A percentile compares a stretch with the other conserved stretches of the same genome.
These are phyloP conservation scores for Nymphalis c-album DNA, from an alignment of 2,888 invertebrate genomes.

Conservation along the genomic window DNA sequence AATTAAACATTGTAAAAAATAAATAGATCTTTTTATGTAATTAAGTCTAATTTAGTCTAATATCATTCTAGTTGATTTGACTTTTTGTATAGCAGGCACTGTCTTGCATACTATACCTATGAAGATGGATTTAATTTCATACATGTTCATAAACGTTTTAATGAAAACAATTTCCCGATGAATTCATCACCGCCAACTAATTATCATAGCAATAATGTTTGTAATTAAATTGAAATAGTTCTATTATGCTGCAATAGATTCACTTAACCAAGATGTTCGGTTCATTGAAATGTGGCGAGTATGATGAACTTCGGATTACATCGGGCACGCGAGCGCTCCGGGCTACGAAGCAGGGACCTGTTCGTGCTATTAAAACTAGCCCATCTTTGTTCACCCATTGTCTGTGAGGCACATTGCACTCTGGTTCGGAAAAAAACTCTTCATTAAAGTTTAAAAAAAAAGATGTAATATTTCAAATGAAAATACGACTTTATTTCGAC, in stretches of 20 bases:
- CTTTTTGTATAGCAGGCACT: no score
- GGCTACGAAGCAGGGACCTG: slow-evolving; percentile 58
- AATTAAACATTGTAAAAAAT: no score
- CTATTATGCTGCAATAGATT: slow-evolving; percentile 11
- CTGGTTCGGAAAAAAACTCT: background rate
- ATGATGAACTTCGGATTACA: slow-evolving; percentile 62
- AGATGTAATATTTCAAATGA: background rate
- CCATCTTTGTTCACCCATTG: slow-evolving; percentile 6
- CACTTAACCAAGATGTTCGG: slow-evolving; percentile 44
- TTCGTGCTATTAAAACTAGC: slow-evolving; percentile 50
- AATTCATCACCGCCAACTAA: background rate
- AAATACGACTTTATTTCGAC: background rate
- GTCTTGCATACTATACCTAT: no score
- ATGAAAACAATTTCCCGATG: background rate
- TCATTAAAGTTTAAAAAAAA: background rate
- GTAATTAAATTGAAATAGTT: slow-evolving; percentile 5
- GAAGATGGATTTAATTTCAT: background rate
- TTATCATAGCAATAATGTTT: background rate
- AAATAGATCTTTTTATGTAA: no score
- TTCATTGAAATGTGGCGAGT: slow-evolving; percentile 65
- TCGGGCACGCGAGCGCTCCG: slow-evolving; percentile 52
- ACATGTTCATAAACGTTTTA: background rate
- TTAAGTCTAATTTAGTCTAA: no score
- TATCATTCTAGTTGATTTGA: no score
- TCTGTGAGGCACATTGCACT: slow-evolving; percentile 4